Percentiles rank a stretch among this genome's conserved stretches.
phyloP scores from a whole-genome alignment of 92 coral and sea anemone genomes.

The Ricordea florida region DNA sequence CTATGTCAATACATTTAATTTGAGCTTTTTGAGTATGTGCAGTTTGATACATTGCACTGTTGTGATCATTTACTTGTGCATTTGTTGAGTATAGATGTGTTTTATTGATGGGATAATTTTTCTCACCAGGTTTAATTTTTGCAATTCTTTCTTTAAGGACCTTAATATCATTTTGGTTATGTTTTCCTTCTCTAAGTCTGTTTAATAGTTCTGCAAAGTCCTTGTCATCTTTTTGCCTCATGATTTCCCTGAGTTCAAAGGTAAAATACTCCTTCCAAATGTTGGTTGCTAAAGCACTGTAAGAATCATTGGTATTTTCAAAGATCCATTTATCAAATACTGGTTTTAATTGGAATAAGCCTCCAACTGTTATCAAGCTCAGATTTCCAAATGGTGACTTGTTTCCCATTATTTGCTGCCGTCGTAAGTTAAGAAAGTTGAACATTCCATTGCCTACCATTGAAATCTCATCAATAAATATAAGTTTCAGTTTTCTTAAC shows the following conservation, averaged over 20 bases:
- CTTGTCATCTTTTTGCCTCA: slow-evolving; percentile 79
- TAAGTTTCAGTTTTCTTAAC: slow-evolving; percentile 6
- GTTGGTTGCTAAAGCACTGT: slow-evolving; percentile 62
- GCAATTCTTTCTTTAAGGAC: slow-evolving; percentile 31
- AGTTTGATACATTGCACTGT: slow-evolving; percentile 7
- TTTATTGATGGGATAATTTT: slow-evolving; percentile 16
- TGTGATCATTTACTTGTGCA: slow-evolving; percentile 43
- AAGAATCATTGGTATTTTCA: slow-evolving; percentile 32
- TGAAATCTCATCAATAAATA: slow-evolving; percentile 63
- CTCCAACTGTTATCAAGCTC: slow-evolving; percentile 62
- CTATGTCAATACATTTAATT: slow-evolving; percentile 52
- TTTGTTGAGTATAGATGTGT: slow-evolving; percentile 66
- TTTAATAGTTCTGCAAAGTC: slow-evolving; percentile 72
- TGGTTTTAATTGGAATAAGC: slow-evolving; percentile 65
- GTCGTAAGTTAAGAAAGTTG: slow-evolving; percentile 58
- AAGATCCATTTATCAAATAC: slow-evolving; percentile 69
- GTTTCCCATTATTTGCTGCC: slow-evolving; percentile 66
- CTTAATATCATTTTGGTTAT: slow-evolving; percentile 41
- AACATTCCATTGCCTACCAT: slow-evolving; percentile 86
- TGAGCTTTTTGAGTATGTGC: slow-evolving; percentile 50
- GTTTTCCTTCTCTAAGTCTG: slow-evolving; percentile 71
- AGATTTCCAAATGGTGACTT: slow-evolving; percentile 61
- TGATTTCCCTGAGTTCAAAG: slow-evolving; percentile 49
- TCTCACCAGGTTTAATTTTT: not conserved
- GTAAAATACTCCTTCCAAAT: slow-evolving; percentile 53